Evolutionary conservation across 2,888 invertebrate genomes (phyloP), one percentile per base, ranked within the genome.

Genomic region (Globia sparganii): DNA sequence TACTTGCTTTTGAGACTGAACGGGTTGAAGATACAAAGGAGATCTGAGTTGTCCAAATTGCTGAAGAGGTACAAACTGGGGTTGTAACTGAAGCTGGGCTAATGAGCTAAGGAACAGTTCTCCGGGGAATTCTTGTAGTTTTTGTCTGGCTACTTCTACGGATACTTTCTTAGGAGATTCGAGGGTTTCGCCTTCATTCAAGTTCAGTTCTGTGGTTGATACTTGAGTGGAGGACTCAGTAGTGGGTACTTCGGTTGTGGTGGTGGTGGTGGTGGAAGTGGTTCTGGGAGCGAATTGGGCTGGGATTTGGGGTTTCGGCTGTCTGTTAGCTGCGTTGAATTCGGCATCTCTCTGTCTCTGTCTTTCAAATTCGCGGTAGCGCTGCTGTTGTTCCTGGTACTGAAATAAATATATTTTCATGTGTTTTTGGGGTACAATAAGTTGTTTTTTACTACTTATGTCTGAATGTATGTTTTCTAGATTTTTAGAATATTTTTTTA

Each of bases 141-240:
- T 95, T 82, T 96, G 95, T 68, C 93, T 95, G 0, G 95, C 88
- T 0, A 96, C 92, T 92, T 96, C 96, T 25, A 96, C 94, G 1
- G 94, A 91, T 1, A 93, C 93, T 72, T 91, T 86, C 25, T 91
- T 90, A 5, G 89, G 78, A 43, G 89, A 88, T 25, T 93, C 92
- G 3, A 92, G 82, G 11, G 91, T 89, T 86, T 96, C 96, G 21
- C 91, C 93, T 86, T 95, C 91, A 58, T 95, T 95, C 3, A 94
- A 75, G 31, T 90, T 86, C 0, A 91, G 58, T 87, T 94, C 94
- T 37, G 95, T 95, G 2, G 94, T 94, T 21, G 93, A 84, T 69
- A 92, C 89, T 69, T 87, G 83, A 40, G 93, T 92, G 2, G 92
- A 87, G 0, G 91, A 85, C 83, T 94, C 92, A 15, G 91, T 91